Evolutionary conservation across 2,888 invertebrate genomes (phyloP), one percentile per base, ranked within the genome.

Genomic region (Drosophila mimetica): DNA sequence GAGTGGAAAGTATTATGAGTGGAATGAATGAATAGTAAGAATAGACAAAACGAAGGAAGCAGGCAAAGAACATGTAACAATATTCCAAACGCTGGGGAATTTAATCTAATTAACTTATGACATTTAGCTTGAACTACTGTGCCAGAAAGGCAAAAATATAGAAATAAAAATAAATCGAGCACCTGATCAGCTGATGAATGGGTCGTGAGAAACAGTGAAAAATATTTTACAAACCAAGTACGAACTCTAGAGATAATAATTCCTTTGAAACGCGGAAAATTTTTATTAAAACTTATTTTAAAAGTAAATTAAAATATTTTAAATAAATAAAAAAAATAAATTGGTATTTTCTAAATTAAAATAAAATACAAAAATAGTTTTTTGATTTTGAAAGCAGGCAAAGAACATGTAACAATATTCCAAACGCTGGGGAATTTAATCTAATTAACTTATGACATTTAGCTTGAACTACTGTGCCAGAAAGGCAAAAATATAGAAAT

Each of bases 61-160:
- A 13, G 51, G 18, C 36, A 36, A 32, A 44, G 34, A 60, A 77
- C 53, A 70, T 77, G 72, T 70, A 72, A 74, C 61, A 64, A 66
- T 71, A 65, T 61, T 58, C 41, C 14, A 32, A 44, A 8, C 58
- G 81, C 72, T 71, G 73, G 60, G 48, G 54, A 57, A 73, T 78
- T 63, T 85, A 85, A 85, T 85, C 84, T 85, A 83, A 85, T 85
- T 85, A 85, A 85, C 84, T 85, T 85, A 80, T 86, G 86, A 76
- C 84, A 86, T 65, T 82, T 74, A 53, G 86, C 77, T 73, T 88
- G 88, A 79, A 72, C 83, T 85, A 86, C 88, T 84, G 86, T 77
- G 77, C 83, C 80, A 86, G 53, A 82, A 82, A 82, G 41, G 41
- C 57, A 54, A 46, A 46, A 16, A 54, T 53, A 48, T 50, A 48